Evolutionary conservation across 2,113 vertebrate genomes (phyloP).

Genomic region (Ascaphus truei): DNA sequence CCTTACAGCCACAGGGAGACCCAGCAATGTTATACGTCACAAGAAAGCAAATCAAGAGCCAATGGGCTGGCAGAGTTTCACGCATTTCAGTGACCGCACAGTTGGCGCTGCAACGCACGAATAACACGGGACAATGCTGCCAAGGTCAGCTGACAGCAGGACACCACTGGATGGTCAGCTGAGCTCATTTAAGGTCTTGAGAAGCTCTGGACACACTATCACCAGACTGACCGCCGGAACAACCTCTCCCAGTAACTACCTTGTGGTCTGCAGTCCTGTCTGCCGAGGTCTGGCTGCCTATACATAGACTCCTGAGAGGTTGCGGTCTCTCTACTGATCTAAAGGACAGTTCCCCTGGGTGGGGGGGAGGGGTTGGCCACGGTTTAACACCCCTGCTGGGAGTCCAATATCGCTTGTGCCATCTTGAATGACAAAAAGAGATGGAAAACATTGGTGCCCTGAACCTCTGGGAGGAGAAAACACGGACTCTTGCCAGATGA

Average conservation of each 20-base stretch:
- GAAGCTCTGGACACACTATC: neutral
- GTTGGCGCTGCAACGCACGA: too few relatives aligned
- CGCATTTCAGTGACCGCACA: too few relatives aligned
- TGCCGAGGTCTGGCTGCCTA: neutral
- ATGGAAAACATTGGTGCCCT: too few relatives aligned
- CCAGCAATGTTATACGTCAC: neutral
- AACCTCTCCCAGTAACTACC: neutral
- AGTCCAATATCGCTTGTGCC: neutral
- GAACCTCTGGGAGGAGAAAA: too few relatives aligned
- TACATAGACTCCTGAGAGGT: neutral
- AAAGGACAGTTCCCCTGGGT: neutral
- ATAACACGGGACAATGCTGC: neutral
- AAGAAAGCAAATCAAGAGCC: neutral
- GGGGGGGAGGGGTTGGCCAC: too few relatives aligned
- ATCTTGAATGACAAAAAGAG: neutral
- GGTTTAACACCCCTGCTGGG: too few relatives aligned
- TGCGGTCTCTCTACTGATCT: neutral
- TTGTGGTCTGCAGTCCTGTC: neutral
- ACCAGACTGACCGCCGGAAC: neutral
- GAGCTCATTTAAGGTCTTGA: neutral
- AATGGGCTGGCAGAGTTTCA: too few relatives aligned
- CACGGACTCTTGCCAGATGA: neutral
- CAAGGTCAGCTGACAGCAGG: neutral
- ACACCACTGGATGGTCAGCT: neutral
- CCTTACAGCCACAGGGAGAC: neutral